Evolutionary conservation across 1,140 invertebrate species (phyloP), one percentile per base, ranked within the genome.

Genomic region (Temnothorax curvispinosus): DNA sequence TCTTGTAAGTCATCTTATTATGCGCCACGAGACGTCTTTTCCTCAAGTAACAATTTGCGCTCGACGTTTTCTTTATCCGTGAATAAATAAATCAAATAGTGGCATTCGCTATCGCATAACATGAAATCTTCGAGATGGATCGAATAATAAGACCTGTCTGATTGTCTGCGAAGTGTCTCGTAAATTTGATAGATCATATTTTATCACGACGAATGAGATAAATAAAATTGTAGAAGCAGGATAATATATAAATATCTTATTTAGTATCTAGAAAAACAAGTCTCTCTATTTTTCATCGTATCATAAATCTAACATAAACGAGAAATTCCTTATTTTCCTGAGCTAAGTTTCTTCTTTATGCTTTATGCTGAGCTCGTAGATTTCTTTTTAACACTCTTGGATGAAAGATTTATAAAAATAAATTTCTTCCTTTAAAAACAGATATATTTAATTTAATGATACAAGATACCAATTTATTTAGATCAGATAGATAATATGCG

Each of bases 1-100:
- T 81, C 64, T 80, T 80, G 35, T 72, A 74, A 74, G 72, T 72
- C 11, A 21, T 82, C 50, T 74, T 47, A 75, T 75, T 84, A 84
- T 5, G 54, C 38, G 27, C 18, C 41, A 60, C 52, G 38, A 32
- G 11, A 50, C 54, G 5, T 74, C n/a, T 58, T 82, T 58, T 35
- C 6, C 27, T 7, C 13, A 32, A 50, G 41, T 54, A 82, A 35
- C 41, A 72, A 82, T 72, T 75, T 84, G 27, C n/a, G 18, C 4
- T 47, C 27, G n/a, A 67, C 5, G 0, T 41, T 52, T 47, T 44
- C 35, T 69, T 80, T 56, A 80, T 65, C 8, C 7, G 2, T 54
- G n/a, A 67, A 44, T 69, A 69, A 81, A 81, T 69, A 81, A 81
- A 41, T 81, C 27, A 27, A 69, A 69, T 41, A 7, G n/a, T 18